Evolutionary conservation across 2,113 vertebrate genomes (phyloP), one percentile per base, ranked within the genome.

Genomic region (Phasianus colchicus): DNA sequence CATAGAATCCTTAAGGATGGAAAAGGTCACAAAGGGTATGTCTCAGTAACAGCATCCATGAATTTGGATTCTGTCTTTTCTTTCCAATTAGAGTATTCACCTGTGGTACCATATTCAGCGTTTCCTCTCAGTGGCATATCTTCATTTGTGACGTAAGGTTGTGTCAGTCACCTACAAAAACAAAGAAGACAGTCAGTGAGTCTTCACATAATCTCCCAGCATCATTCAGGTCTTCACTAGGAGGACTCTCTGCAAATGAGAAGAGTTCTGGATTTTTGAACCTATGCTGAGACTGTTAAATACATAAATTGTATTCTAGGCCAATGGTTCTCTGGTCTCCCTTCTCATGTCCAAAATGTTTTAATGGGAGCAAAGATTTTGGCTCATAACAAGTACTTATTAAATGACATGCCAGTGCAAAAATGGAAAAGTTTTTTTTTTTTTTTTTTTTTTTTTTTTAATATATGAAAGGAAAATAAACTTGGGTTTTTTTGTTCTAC

Each of bases 131-230:
- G 6, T 54, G 9, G 15, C 52, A 18, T 57, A 78, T 83, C 20
- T 66, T 87, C 64, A 70, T 18, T 42, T 69, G 48, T 50, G 10
- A 19, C 66, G 29, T 42, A 87, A 76, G 38, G 32, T 30, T 85
- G 78, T 38, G 21, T 69, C 70, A 83, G 40, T 19, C 1, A 7
- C 63, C 63, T 80, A 47, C 29, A 58, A 30, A 80, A 66, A 83
- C 16, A 29, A 55, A 10, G 16, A 19, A 86, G 24, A 4, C 22
- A 61, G 54, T 70, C 36, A 48, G 30, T 5, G 27, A 91, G 9
- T 18, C 19, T 42, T 58, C 2, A 0, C 1, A 0, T 42, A 15
- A 58, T 77, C 48, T 83, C 55, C 25, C 60, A 52, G 24, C 0
- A 0, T 64, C 38, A 67, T 19, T 74, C 27, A 11, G 10, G 6